A percentile compares a stretch with the other conserved stretches of the same genome.
Evolutionary conservation across 2,113 vertebrate genomes (phyloP).

Genomic region (Brachirus orientalis): DNA sequence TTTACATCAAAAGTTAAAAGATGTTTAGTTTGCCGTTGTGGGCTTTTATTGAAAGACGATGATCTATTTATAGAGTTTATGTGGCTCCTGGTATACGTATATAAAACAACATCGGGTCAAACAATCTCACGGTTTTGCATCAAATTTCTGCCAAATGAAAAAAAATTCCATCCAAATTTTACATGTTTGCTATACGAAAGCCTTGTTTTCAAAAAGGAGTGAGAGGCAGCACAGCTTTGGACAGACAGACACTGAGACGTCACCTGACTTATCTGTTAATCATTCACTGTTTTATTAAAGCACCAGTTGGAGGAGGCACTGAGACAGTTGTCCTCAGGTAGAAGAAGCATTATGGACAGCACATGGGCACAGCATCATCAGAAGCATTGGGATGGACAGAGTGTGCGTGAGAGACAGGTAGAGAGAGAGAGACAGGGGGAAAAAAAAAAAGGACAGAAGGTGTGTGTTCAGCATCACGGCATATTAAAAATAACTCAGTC

Average conservation of each 20-base stretch:
- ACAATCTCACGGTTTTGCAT: too few relatives aligned
- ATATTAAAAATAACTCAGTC: slow-evolving; percentile 8
- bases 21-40: too few relatives aligned
- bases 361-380: slow-evolving; percentile 76
- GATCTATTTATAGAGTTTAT: too few relatives aligned
- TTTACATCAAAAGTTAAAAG: too few relatives aligned
- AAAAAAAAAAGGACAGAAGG: neutral
- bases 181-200: too few relatives aligned
- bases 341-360: slow-evolving; percentile 56
- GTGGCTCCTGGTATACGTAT: too few relatives aligned
- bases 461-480: slow-evolving; percentile 11
- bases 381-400: slow-evolving; percentile 52
- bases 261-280: slow-evolving; percentile 72
- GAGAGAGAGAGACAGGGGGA: neutral
- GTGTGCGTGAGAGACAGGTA: neutral
- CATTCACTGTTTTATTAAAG: slow-evolving; percentile 78
- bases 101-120: too few relatives aligned
- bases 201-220: too few relatives aligned
- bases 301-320: slow-evolving; percentile 64
- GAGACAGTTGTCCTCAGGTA: slow-evolving; percentile 53
- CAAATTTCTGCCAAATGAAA: too few relatives aligned
- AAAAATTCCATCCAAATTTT: too few relatives aligned
- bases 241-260: slow-evolving; percentile 34
- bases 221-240: slow-evolving; percentile 5
- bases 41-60: too few relatives aligned